phyloP scores from a whole-genome alignment of 2,888 invertebrate genomes.

The Diaprepes abbreviatus region DNA sequence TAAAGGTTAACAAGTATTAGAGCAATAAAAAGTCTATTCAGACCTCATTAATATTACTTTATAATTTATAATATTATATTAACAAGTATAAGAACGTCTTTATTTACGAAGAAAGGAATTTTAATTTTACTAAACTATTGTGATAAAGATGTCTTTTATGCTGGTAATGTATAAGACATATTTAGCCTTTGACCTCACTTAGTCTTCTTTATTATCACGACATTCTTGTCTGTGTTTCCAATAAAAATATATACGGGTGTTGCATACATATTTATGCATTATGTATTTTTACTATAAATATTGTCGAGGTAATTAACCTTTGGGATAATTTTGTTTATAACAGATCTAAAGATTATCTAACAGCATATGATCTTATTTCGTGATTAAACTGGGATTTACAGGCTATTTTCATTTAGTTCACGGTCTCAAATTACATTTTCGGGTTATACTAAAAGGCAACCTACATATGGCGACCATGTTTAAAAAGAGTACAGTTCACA shows the following conservation, averaged over 20 bases:
- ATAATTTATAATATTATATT: background rate
- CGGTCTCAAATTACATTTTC: too few relatives aligned
- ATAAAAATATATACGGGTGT: constrained; percentile 40
- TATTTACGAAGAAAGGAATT: constrained; percentile 31
- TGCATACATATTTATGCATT: constrained; percentile 21
- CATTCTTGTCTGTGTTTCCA: constrained; percentile 35
- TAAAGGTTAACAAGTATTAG: too few relatives aligned
- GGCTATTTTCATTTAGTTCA: too few relatives aligned
- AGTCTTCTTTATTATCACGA: constrained; percentile 38
- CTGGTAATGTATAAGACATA: constrained; percentile 38
- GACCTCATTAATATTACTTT: background rate
- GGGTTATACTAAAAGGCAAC: too few relatives aligned
- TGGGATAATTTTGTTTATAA: too few relatives aligned
- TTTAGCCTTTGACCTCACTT: constrained; percentile 44
- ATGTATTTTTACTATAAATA: constrained; percentile 3
- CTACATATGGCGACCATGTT: too few relatives aligned
- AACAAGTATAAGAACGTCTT: constrained; percentile 20
- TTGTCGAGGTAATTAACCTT: too few relatives aligned
- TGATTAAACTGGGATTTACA: too few relatives aligned
- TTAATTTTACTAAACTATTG: constrained; percentile 32
- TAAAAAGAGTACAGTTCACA: too few relatives aligned
- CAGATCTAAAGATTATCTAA: too few relatives aligned
- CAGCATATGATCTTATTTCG: too few relatives aligned
- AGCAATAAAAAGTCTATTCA: background rate
- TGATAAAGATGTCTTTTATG: constrained; percentile 43